Conservation (phyloP, 2,888 invertebrate genomes). For the Clitarchus hookeri region DNA sequence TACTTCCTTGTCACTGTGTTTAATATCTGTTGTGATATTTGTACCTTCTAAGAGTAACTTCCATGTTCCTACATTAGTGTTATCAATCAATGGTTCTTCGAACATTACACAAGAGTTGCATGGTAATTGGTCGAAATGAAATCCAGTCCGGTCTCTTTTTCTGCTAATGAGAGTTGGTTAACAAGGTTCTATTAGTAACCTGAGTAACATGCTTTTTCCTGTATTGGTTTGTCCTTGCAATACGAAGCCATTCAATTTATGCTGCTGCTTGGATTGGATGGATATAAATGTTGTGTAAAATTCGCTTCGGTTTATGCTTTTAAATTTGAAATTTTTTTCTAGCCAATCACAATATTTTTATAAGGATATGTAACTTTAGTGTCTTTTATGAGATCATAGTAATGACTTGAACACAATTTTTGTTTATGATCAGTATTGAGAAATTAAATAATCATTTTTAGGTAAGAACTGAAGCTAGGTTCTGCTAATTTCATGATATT, state of each 20-base stretch:
- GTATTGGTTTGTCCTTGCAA: not conserved
- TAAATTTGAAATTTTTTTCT: too few relatives aligned
- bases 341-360: too few relatives aligned
- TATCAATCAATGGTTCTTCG: not conserved
- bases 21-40: not conserved
- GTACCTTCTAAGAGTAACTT: not conserved
- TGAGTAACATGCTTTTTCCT: not conserved
- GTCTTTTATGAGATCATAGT: too few relatives aligned
- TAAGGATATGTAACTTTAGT: too few relatives aligned
- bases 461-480: not conserved
- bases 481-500: not conserved
- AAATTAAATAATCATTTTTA: not conserved
- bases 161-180: not conserved
- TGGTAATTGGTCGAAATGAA: not conserved
- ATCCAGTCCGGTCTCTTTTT: not conserved
- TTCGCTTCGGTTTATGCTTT: too few relatives aligned
- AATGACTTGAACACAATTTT: not conserved
- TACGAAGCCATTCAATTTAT: not conserved
- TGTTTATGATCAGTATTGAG: not conserved
- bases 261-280: not conserved
- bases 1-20: not conserved
- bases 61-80: not conserved
- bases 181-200: not conserved
- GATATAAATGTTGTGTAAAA: not conserved
- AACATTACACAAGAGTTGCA: not conserved